These are phyloP conservation scores for Sebastes alutus DNA, from an alignment of 2,797 vertebrate genomes.

Conservation along the genomic window DNA sequence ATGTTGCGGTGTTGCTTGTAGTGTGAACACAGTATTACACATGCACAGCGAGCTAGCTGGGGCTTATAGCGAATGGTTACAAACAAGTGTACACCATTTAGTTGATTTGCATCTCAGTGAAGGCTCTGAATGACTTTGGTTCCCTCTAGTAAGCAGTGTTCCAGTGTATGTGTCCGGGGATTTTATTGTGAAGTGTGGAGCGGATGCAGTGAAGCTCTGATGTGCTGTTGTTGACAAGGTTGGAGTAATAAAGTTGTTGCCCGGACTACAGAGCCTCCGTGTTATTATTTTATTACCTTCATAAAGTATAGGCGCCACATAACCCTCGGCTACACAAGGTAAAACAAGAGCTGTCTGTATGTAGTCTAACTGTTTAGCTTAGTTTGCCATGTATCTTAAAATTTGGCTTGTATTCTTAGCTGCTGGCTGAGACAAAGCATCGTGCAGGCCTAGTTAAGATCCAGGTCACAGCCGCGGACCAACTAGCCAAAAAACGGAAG, in stretches of 20 bases:
- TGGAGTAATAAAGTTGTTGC: background rate
- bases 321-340: background rate
- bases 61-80: background rate
- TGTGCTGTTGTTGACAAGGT: background rate
- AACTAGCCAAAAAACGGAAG: conserved; percentile 27
- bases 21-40: no score
- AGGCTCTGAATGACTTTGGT: background rate
- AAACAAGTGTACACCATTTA: background rate
- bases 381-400: background rate
- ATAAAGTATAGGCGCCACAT: background rate
- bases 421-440: background rate
- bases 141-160: background rate
- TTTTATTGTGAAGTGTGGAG: background rate
- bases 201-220: background rate
- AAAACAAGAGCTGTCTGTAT: background rate
- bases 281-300: background rate
- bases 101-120: background rate
- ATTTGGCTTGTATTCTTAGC: background rate
- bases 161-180: background rate
- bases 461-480: background rate
- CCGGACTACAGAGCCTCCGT: background rate
- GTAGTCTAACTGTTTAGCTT: background rate
- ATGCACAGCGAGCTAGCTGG: no score
- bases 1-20: no score
- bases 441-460: background rate